Evolutionary conservation across 2,113 vertebrate genomes (phyloP), one percentile per base, ranked within the genome.

Genomic region (Gallinago undulata): DNA sequence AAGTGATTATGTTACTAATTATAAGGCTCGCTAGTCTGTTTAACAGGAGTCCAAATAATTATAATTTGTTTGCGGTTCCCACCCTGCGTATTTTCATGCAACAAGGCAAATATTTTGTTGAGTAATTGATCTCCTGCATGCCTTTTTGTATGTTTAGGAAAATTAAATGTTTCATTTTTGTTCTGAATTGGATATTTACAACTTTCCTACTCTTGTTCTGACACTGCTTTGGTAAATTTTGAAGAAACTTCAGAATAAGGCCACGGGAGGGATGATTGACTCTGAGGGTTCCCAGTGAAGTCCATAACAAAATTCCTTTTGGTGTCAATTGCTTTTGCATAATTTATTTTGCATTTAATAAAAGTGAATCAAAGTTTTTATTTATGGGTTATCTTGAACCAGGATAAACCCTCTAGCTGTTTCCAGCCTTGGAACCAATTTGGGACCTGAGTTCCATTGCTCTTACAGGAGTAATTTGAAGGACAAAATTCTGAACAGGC

Each of bases 1-100:
- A 96, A 96, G 93, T 86, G 89, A 94, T 97, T 97, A 93, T 89
- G 78, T 72, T 89, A 13, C 82, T 93, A 96, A 95, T 97, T 97
- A 96, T 72, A 81, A 94, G 91, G 91, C 95, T 97, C 94, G 94
- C 87, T 97, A 96, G 79, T 90, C 91, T 92, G 84, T 95, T 96
- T 94, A 97, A 94, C 67, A 57, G 56, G 87, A 96, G 93, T 90
- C 89, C 93, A 88, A 94, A 92, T 92, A 95, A 97, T 95, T 83
- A 53, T n/a, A 86, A 95, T 81, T 94, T 94, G 59, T 94, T 97
- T 94, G 89, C 67, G n/a, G 59, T 90, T 94, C 62, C 67, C 66
- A 87, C 90, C 94, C 91, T 81, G 78, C 0, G 0, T 86, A 78
- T 96, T 97, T 94, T 90, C 56, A 23, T 51, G 51, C 64, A 84